These are phyloP conservation scores for Artibeus lituratus DNA, from an alignment of 2,797 vertebrate genomes.

Conservation along the genomic window DNA sequence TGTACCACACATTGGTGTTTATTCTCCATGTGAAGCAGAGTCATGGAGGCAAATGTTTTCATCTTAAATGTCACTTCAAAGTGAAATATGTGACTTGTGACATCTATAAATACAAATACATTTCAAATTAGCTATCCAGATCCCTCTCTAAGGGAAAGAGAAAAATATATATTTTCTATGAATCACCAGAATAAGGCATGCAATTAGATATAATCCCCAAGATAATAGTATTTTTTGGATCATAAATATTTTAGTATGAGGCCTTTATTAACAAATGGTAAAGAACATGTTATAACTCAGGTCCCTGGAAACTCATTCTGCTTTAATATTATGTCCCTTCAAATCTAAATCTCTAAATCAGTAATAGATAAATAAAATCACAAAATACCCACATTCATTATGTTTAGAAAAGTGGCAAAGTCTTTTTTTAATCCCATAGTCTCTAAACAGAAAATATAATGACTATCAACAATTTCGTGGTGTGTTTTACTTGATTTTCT, in stretches of 20 bases:
- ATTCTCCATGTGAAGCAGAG: neutral
- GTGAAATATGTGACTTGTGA: neutral
- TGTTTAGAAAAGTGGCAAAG: neutral
- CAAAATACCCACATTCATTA: neutral
- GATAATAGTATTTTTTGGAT: neutral
- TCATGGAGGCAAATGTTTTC: neutral
- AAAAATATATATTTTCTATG: neutral
- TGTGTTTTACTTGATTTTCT: neutral
- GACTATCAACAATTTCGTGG: neutral
- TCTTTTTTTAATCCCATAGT: neutral
- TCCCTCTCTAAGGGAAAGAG: neutral
- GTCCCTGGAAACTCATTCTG: neutral
- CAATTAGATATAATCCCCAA: neutral
- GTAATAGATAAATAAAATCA: neutral
- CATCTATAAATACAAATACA: neutral
- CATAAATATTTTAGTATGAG: neutral
- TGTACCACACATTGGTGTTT: neutral
- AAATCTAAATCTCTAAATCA: neutral
- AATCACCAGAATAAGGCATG: neutral
- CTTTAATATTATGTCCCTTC: neutral
- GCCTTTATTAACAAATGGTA: neutral
- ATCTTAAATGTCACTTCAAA: neutral
- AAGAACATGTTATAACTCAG: neutral
- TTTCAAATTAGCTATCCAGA: neutral
- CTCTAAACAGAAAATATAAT: constrained; percentile 1